phyloP scores from a whole-genome alignment of 2,888 invertebrate genomes.

The Chalcis sispes region DNA sequence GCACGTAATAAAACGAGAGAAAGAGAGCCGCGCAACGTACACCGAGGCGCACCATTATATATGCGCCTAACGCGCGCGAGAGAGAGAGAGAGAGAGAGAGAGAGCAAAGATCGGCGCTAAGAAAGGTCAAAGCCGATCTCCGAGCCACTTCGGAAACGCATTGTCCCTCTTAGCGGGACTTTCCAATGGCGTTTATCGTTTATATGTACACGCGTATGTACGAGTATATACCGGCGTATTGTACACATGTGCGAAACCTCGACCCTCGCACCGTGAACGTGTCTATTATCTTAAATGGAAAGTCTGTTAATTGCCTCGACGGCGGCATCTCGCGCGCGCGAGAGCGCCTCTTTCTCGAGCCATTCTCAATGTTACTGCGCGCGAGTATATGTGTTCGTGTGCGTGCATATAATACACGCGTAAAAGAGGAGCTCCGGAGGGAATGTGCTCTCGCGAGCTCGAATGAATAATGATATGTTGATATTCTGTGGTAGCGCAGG shows the following conservation, averaged over 20 bases:
- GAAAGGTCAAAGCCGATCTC: conserved; percentile 47
- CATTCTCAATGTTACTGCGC: background rate
- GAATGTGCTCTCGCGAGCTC: too few relatives aligned
- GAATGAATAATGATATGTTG: conserved; percentile 24
- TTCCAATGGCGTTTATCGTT: conserved; percentile 11
- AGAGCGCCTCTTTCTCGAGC: too few relatives aligned
- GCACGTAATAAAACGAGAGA: too few relatives aligned
- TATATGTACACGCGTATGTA: background rate
- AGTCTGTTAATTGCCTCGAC: conserved; percentile 48
- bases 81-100: conserved; percentile 56
- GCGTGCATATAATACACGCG: too few relatives aligned
- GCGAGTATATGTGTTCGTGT: too few relatives aligned
- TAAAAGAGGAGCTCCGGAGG: conserved; percentile 10
- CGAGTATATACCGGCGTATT: background rate
- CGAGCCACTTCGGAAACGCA: conserved; percentile 12
- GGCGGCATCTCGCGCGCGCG: too few relatives aligned
- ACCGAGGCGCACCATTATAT: too few relatives aligned
- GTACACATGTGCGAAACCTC: conserved; percentile 12
- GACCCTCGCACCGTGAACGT: conserved; percentile 25
- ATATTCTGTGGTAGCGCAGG: background rate
- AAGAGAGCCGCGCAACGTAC: too few relatives aligned
- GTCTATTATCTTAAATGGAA: conserved; percentile 50
- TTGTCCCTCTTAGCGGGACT: conserved; percentile 48
- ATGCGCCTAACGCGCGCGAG: conserved; percentile 22
- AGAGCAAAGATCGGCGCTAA: background rate